A percentile compares a stretch with the other conserved stretches of the same genome.
Conservation (phyloP, 2,113 vertebrate species). For the Ciconia maguari region DNA sequence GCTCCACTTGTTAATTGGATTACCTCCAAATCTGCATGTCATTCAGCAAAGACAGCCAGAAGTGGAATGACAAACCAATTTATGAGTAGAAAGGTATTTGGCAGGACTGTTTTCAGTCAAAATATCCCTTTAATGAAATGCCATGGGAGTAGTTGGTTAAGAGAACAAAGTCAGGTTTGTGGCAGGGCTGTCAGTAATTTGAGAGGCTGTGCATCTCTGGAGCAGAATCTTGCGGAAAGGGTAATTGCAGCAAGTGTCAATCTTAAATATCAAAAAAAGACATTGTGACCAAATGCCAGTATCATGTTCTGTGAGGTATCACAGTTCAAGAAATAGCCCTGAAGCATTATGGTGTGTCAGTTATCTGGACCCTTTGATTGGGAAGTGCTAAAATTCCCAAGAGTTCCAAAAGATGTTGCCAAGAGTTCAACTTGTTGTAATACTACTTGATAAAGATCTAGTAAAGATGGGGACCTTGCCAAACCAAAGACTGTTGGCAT, state of each 20-base stretch:
- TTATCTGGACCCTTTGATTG: slow-evolving; percentile 51
- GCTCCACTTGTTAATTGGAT: slow-evolving; percentile 23
- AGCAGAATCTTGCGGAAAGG: slow-evolving; percentile 67
- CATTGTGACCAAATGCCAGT: slow-evolving; percentile 55
- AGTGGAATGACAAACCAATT: slow-evolving; percentile 50
- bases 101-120: slow-evolving; percentile 62
- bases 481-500: not conserved
- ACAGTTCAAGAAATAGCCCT: slow-evolving; percentile 59
- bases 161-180: slow-evolving; percentile 77
- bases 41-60: slow-evolving; percentile 29
- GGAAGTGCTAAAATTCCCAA: slow-evolving; percentile 38
- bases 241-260: slow-evolving; percentile 67
- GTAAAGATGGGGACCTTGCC: not conserved
- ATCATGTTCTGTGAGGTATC: slow-evolving; percentile 47
- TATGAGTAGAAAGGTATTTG: slow-evolving; percentile 63
- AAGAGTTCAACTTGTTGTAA: slow-evolving; percentile 11
- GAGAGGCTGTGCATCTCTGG: slow-evolving; percentile 58
- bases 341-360: slow-evolving; percentile 25
- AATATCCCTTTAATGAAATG: slow-evolving; percentile 69
- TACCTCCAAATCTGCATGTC: slow-evolving; percentile 25
- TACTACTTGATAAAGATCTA: not conserved
- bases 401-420: slow-evolving; percentile 19
- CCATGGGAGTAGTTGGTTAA: slow-evolving; percentile 65
- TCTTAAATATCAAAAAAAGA: slow-evolving; percentile 63
- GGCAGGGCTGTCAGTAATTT: slow-evolving; percentile 67